Conservation (phyloP, 2,888 invertebrate genomes). For the Tenthredo scrophulariae region DNA sequence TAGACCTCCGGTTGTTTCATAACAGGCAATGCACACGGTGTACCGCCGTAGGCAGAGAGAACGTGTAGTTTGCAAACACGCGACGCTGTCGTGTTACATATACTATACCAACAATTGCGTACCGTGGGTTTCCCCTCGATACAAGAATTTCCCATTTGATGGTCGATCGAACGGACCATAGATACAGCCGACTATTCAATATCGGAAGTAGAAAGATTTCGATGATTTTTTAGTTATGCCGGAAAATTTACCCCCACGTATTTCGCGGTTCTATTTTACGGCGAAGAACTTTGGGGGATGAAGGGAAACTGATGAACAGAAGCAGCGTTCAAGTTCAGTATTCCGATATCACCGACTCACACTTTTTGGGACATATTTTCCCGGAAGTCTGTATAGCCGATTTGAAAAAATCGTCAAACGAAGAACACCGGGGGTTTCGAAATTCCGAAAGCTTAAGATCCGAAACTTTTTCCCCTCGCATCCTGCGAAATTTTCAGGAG, state of each 20-base stretch:
- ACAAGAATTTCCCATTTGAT: slow-evolving; percentile 38
- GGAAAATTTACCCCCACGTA: background rate
- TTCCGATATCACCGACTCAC: too few species aligned
- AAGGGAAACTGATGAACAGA: too few species aligned
- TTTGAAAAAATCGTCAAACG: too few species aligned
- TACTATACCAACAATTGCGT: background rate
- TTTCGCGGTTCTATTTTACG: too few species aligned
- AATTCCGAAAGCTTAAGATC: too few species aligned
- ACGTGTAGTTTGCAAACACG: slow-evolving; percentile 47
- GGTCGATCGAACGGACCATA: slow-evolving; percentile 20
- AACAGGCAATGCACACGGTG: slow-evolving; percentile 20
- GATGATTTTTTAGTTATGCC: background rate
- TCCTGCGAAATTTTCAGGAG: too few species aligned
- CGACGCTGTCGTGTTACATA: slow-evolving; percentile 26
- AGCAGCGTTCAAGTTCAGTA: too few species aligned
- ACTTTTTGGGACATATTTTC: too few species aligned
- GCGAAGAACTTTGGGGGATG: too few species aligned
- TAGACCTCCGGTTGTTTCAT: slow-evolving; percentile 11
- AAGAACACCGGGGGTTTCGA: too few species aligned
- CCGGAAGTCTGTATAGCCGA: too few species aligned
- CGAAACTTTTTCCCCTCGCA: too few species aligned
- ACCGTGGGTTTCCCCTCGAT: background rate
- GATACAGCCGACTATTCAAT: background rate
- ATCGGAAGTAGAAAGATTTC: background rate
- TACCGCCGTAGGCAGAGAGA: slow-evolving; percentile 46